Base-by-base conservation (phyloP, 2,888 invertebrate genomes). In the Standfussiana lucernea region DNA sequence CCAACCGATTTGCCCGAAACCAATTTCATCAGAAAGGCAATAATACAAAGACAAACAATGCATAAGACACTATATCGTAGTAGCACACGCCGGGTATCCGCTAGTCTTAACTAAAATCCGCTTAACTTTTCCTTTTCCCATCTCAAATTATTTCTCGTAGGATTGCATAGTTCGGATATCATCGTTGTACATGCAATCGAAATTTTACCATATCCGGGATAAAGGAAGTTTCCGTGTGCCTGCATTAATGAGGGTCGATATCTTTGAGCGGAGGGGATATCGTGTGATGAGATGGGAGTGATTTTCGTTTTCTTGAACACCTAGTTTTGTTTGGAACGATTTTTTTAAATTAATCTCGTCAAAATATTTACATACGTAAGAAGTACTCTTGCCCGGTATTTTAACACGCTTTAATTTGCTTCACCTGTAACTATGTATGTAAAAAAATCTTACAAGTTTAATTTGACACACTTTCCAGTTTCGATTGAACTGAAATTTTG, bases 171-270 rank as follows among this genome's bases (percentile, higher is more conserved):
- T 65, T 75, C n/a, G 50, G 61, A 56, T 68, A 79, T 42, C 72
- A 69, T 75, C 56, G 68, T 40, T 72, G n/a, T 35, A 68, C 67
- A 61, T 79, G 74, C 66, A 69, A 83, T 82, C 47, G 28, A 69
- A 74, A 75, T 79, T 72, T 79, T 72, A 83, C 64, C 71, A 74
- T 72, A 72, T 65, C 61, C 56, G 35, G 61, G 79, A 79, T 74
- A 68, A 82, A 83, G 70, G 83, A 75, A 83, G 53, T 32, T 50
- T 56, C 0, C 82, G 72, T 82, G 82, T 13, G 1, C 42, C 65
- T 35, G 82, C 83, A 82, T 82, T 83, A 83, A 82, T 83, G 79
- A 83, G 68, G 61, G 47, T n/a, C 45, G n/a, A 73, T 73, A 67
- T 79, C 71, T 83, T 83, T n/a, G 32, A 69, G 65, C 47, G 62